Base-by-base conservation (phyloP, 2,113 vertebrate genomes). In the Coryphaenoides rupestris region DNA sequence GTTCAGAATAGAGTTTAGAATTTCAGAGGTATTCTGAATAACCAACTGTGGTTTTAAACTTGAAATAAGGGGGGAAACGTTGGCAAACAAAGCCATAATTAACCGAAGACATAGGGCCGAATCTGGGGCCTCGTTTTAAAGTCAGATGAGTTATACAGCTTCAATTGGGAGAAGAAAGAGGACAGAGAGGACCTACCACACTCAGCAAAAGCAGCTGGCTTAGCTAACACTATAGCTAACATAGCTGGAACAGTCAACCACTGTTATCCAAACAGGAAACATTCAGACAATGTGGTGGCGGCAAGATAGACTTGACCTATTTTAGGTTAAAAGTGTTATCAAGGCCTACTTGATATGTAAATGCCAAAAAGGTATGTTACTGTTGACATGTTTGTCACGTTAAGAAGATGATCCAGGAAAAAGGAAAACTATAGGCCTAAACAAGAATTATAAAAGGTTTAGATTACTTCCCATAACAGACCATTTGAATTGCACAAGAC, bases 231-330 rank as follows among this genome's bases (percentile, higher is more conserved):
- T 40, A 40, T 40, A 40, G 33, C 33, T 40, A 40, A 40, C 14
- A 16, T 14, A 46, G 4, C 58, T 60, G 28, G 33, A 60, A 60
- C 5, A 16, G 40, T 22, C 45, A 16, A 40, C 40, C 40, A 16
- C 40, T 10, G 19, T 19, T 16, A 13, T 47, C 6, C 3, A 1
- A 60, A 21, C 40, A 47, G 59, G 40, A 60, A 60, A 60, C 46
- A 19, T 47, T 7, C 22, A 9, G 10, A 13, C 13, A 60, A 49
- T 7, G 14, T 60, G 33, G 59, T 17, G 33, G 22, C 19, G 22
- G 19, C n/a, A 28, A 60, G 45, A 60, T 47, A 47, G 19, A 47
- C 19, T 6, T 60, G 15, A 33, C 28, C 40, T 47, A 60, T 60
- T 60, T 5, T 19, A 60, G 14, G 58, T 21, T 15, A n/a, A n/a